Percentiles rank a stretch among this genome's conserved stretches.
Evolutionary conservation across 2,113 vertebrate genomes (phyloP).

Genomic region (Cygnus atratus): DNA sequence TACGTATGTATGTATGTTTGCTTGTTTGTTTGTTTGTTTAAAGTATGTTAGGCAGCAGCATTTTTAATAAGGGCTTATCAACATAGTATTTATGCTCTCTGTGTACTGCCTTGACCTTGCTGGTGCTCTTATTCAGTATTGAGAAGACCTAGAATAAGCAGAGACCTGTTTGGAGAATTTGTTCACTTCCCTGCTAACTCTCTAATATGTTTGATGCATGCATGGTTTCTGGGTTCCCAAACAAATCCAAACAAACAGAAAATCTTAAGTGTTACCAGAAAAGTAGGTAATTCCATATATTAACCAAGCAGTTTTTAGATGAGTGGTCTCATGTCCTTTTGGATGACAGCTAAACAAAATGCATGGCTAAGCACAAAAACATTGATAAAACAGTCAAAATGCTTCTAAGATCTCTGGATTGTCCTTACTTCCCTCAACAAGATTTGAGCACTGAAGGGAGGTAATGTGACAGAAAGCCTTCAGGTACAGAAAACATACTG

Average conservation of each 20-base stretch:
- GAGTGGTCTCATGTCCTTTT: not conserved
- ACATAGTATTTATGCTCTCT: not conserved
- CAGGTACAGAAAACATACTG: not conserved
- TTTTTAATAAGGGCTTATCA: not conserved
- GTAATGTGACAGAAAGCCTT: not conserved
- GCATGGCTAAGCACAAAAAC: not conserved
- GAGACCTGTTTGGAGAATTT: constrained; percentile 12
- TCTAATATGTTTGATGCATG: not conserved
- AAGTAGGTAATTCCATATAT: not conserved
- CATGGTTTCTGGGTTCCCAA: constrained; percentile 36
- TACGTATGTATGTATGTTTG: not conserved
- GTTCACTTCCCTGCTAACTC: not conserved
- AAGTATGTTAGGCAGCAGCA: not conserved
- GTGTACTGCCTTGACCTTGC: not conserved
- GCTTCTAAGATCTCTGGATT: not conserved
- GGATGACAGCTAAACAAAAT: not conserved
- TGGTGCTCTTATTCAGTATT: not conserved
- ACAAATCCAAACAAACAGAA: not conserved
- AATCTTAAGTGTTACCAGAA: not conserved
- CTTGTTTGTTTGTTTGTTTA: accelerated
- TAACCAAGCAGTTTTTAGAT: not conserved
- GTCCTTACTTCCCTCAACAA: not conserved
- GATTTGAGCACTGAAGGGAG: not conserved
- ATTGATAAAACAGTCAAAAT: constrained; percentile 23
- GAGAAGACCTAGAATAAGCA: constrained; percentile 6